phyloP scores from a whole-genome alignment of 2,113 vertebrate genomes.

The Phalacrocorax carbo region DNA sequence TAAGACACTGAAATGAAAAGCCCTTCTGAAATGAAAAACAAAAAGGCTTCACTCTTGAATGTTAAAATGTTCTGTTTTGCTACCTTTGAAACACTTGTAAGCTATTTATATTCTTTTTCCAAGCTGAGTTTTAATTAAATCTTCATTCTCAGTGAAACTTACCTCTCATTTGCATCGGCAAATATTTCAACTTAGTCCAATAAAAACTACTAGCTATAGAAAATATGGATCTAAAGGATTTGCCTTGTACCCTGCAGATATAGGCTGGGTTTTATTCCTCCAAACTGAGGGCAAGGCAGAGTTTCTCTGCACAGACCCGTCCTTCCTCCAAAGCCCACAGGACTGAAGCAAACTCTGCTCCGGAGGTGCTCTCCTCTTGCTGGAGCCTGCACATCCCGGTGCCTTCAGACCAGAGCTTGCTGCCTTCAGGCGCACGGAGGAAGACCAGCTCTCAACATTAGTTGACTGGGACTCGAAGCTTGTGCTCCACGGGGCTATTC shows the following conservation, averaged over 20 bases:
- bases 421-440: not conserved
- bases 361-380: too few relatives aligned
- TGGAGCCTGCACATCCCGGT: not conserved
- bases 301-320: not conserved
- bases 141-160: not conserved
- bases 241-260: not conserved
- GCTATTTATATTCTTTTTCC: not conserved
- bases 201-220: not conserved
- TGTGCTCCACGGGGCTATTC: not conserved
- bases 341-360: not conserved
- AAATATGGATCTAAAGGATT: not conserved
- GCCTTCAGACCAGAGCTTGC: not conserved
- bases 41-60: not conserved
- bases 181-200: not conserved
- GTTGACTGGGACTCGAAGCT: rapidly evolving
- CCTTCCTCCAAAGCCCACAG: not conserved
- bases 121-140: not conserved
- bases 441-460: not conserved
- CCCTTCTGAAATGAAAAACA: not conserved
- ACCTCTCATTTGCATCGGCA: not conserved
- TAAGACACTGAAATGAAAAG: not conserved
- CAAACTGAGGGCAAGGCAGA: not conserved
- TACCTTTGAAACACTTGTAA: not conserved
- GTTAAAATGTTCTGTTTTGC: not conserved
- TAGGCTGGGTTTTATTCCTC: not conserved